phyloP scores from a whole-genome alignment of 2,797 vertebrate species.

The Notamacropus eugenii region DNA sequence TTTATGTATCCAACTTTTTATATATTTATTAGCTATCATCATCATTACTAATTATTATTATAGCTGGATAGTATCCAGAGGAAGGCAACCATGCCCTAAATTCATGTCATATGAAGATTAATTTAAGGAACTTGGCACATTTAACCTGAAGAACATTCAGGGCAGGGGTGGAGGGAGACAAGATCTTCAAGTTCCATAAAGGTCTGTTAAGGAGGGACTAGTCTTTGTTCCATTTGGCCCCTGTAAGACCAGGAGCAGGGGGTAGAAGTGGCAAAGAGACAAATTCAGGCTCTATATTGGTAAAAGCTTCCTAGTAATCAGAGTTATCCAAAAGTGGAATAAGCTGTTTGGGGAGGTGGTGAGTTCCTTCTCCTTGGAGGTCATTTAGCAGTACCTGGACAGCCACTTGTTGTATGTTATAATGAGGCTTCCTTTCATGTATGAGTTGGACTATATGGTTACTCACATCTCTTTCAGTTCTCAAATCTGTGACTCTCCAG shows the following conservation, averaged over 20 bases:
- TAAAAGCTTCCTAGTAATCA: not conserved
- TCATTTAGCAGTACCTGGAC: too few species aligned
- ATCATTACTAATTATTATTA: not conserved
- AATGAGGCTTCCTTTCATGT: too few species aligned
- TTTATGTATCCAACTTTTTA: not conserved
- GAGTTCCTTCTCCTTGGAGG: too few species aligned
- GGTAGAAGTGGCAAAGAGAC: not conserved
- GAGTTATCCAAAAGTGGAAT: not conserved
- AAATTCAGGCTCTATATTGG: not conserved
- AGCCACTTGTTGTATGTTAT: too few species aligned
- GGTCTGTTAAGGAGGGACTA: not conserved
- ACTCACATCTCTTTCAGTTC: too few species aligned
- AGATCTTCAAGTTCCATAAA: not conserved
- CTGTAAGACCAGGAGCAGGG: not conserved
- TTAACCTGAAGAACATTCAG: not conserved
- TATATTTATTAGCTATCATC: not conserved
- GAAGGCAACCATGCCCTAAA: not conserved
- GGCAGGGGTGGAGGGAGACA: too few species aligned
- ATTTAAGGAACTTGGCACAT: not conserved
- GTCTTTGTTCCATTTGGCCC: not conserved
- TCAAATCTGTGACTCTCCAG: too few species aligned
- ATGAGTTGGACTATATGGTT: too few species aligned
- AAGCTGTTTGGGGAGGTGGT: too few species aligned
- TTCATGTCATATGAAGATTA: not conserved
- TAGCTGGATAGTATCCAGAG: not conserved